Percentiles rank a stretch among this genome's conserved stretches.
Conservation (phyloP, 1,140 invertebrate genomes). For the Trinorchestia longiramus region DNA sequence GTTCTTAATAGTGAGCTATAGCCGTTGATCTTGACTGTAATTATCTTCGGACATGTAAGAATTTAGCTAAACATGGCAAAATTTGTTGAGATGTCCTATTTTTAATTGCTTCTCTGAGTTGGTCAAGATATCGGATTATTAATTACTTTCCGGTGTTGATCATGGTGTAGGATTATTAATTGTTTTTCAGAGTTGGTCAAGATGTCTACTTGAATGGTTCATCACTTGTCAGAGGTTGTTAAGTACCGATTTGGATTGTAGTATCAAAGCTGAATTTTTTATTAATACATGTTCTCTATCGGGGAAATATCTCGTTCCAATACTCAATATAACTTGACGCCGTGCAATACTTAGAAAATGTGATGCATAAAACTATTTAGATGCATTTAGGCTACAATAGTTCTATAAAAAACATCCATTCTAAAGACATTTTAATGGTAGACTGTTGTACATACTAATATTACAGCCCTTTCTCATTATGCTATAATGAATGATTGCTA, state of each 20-base stretch:
- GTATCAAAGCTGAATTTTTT: background rate
- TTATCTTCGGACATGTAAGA: background rate
- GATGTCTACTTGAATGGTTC: background rate
- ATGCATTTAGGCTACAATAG: background rate
- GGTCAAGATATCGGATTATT: too few relatives aligned
- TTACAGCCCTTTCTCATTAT: background rate
- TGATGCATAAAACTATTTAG: background rate
- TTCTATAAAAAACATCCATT: background rate
- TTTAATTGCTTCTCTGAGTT: too few relatives aligned
- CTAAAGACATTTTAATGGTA: constrained; percentile 9
- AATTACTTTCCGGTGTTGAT: background rate
- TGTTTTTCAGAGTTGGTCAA: background rate
- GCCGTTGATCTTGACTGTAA: background rate
- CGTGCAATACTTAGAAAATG: constrained; percentile 8
- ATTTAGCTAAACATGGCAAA: too few relatives aligned
- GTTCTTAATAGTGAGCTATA: background rate
- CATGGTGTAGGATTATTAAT: background rate
- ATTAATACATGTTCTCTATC: background rate
- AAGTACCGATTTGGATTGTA: background rate
- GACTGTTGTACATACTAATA: background rate
- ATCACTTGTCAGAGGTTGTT: too few relatives aligned
- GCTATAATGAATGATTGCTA: background rate
- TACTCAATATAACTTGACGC: background rate
- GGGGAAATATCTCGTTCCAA: background rate
- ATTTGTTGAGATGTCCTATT: too few relatives aligned